Percentiles rank a stretch among this genome's conserved stretches.
Conservation (phyloP, 2,888 invertebrate species). For the Tolmerus cingulatus region DNA sequence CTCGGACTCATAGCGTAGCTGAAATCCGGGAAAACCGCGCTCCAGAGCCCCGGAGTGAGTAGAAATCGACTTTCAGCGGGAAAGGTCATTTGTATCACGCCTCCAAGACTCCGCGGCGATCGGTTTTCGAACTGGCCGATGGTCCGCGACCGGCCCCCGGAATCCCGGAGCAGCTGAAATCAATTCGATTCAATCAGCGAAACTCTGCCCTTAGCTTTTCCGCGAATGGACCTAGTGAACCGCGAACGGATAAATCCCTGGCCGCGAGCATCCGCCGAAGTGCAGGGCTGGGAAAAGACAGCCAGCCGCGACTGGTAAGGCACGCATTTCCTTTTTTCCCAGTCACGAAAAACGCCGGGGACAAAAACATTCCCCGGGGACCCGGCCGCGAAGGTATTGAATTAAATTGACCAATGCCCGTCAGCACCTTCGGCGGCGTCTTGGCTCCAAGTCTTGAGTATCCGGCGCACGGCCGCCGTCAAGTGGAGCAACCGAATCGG, state of each 20-base stretch:
- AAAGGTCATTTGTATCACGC: slow-evolving; percentile 19
- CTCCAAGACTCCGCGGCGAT: neutral
- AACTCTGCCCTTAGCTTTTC: slow-evolving; percentile 25
- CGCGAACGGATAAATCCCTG: neutral
- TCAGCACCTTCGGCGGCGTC: neutral
- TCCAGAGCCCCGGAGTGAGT: neutral
- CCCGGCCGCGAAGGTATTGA: neutral
- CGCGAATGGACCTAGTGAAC: slow-evolving; percentile 10
- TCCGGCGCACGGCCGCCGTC: neutral
- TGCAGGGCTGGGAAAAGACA: neutral
- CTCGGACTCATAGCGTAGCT: neutral
- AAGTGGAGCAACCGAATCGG: neutral
- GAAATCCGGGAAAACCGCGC: neutral
- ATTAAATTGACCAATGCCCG: slow-evolving; percentile 23
- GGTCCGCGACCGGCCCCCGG: neutral
- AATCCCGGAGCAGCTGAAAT: neutral
- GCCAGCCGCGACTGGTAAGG: neutral
- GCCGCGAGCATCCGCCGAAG: neutral
- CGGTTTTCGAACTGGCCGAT: neutral
- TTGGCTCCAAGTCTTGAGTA: neutral
- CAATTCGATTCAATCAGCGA: slow-evolving; percentile 34
- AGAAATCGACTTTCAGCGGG: neutral
- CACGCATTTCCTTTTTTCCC: neutral
- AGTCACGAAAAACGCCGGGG: neutral
- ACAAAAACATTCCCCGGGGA: neutral